phyloP scores from a whole-genome alignment of 2,797 vertebrate genomes.

The Manis javanica region DNA sequence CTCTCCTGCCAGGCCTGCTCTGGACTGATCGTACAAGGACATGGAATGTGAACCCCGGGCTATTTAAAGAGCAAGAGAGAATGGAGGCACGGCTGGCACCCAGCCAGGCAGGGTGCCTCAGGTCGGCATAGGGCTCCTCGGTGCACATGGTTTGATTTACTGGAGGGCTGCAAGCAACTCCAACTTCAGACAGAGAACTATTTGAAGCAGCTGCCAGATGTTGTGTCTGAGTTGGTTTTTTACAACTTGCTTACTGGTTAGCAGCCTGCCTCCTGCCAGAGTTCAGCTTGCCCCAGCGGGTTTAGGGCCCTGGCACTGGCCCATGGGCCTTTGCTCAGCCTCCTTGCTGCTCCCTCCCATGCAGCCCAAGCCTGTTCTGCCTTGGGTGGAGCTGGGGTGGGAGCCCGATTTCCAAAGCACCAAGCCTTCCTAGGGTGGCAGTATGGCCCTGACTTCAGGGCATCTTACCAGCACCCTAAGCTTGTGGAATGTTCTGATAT shows the following conservation, averaged over 20 bases:
- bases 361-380: background rate
- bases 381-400: background rate
- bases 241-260: constrained; percentile 84
- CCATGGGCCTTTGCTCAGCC: background rate
- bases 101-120: constrained; percentile 51
- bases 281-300: constrained; percentile 59
- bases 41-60: constrained; percentile 57
- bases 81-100: constrained; percentile 50
- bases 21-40: constrained; percentile 74
- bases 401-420: background rate
- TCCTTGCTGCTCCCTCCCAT: background rate
- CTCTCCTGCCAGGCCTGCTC: background rate
- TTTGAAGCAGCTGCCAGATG: constrained; percentile 88
- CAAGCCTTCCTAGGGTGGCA: background rate
- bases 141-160: constrained; percentile 83
- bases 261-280: constrained; percentile 68
- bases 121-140: constrained; percentile 63
- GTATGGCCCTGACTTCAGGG: background rate
- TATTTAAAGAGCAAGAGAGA: constrained; percentile 68
- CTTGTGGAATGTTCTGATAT: background rate
- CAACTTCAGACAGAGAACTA: constrained; percentile 87
- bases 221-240: constrained; percentile 87
- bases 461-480: background rate
- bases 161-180: constrained; percentile 73
- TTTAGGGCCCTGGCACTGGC: constrained; percentile 61